Conservation (phyloP, 2,888 invertebrate species). For the Andricus curvator region DNA sequence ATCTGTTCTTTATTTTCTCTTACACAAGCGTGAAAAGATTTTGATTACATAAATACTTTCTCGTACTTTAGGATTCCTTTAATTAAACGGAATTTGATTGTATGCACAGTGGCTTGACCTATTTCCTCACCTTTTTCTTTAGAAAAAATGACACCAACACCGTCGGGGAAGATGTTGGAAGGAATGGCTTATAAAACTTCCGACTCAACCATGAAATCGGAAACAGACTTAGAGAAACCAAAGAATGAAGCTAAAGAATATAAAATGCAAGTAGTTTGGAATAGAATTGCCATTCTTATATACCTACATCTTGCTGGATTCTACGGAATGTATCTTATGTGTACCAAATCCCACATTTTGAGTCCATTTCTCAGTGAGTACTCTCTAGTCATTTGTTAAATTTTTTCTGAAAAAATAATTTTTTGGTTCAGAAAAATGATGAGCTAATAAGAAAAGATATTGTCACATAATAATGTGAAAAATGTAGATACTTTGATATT, state of each 20-base stretch:
- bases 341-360: conserved; percentile 77
- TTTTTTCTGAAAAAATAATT: background rate
- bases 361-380: conserved; percentile 39
- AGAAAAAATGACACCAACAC: conserved; percentile 36
- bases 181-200: conserved; percentile 27
- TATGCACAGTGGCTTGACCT: background rate
- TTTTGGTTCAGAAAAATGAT: background rate
- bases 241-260: conserved; percentile 63
- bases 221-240: conserved; percentile 51
- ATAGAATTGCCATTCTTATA: conserved; percentile 86
- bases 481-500: too few species aligned
- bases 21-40: too few species aligned
- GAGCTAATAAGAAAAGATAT: background rate
- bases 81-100: background rate
- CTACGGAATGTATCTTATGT: conserved; percentile 83
- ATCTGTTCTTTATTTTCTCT: too few species aligned
- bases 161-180: conserved; percentile 17
- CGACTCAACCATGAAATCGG: conserved; percentile 43
- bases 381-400: background rate
- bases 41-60: background rate
- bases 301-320: conserved; percentile 84
- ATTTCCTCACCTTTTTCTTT: background rate
- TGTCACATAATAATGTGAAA: too few species aligned
- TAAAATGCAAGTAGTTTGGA: conserved; percentile 88
- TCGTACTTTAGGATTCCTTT: too few species aligned